A percentile compares a stretch with the other conserved stretches of the same genome.
These are phyloP conservation scores for Caenorhabditis sp. DNA, from an alignment of 2,888 invertebrate species.

Conservation along the genomic window DNA sequence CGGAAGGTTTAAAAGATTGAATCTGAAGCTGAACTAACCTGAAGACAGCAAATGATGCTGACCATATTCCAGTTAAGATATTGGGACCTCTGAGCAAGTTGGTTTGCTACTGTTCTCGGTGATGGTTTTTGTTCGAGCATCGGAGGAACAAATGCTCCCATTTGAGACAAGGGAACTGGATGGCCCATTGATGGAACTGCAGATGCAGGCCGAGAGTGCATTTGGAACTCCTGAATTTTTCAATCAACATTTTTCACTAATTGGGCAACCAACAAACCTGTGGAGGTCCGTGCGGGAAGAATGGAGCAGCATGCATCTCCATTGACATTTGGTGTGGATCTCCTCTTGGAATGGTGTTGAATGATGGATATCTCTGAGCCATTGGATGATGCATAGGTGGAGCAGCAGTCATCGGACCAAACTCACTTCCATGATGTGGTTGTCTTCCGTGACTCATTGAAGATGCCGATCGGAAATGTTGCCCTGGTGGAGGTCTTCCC, in stretches of 20 bases:
- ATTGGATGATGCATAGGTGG: slow-evolving; percentile 48
- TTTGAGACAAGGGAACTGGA: slow-evolving; percentile 41
- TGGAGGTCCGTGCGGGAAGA: slow-evolving; percentile 30
- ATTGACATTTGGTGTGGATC: slow-evolving; percentile 34
- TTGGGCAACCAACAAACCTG: slow-evolving; percentile 15
- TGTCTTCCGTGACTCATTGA: slow-evolving; percentile 61
- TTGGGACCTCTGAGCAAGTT: slow-evolving; percentile 42
- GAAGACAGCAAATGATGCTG: slow-evolving; percentile 51
- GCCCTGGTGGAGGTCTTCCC: slow-evolving; percentile 48
- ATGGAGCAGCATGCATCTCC: slow-evolving; percentile 48
- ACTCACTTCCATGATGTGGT: slow-evolving; percentile 48
- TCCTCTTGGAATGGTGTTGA: slow-evolving; percentile 47
- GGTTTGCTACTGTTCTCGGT: slow-evolving; percentile 51
- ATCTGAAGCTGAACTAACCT: slow-evolving; percentile 15
- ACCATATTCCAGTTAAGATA: slow-evolving; percentile 64
- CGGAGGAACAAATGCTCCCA: slow-evolving; percentile 45
- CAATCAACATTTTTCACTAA: neutral
- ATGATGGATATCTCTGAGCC: slow-evolving; percentile 56
- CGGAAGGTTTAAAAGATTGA: neutral
- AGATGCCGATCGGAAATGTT: slow-evolving; percentile 61
- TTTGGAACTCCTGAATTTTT: slow-evolving; percentile 10
- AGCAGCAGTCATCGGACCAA: slow-evolving; percentile 40
- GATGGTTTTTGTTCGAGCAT: slow-evolving; percentile 54
- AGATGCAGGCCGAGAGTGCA: slow-evolving; percentile 54
- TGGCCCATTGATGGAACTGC: slow-evolving; percentile 63